These are phyloP conservation scores for Syrphus vitripennis DNA, from an alignment of 2,888 invertebrate species.

Conservation along the genomic window DNA sequence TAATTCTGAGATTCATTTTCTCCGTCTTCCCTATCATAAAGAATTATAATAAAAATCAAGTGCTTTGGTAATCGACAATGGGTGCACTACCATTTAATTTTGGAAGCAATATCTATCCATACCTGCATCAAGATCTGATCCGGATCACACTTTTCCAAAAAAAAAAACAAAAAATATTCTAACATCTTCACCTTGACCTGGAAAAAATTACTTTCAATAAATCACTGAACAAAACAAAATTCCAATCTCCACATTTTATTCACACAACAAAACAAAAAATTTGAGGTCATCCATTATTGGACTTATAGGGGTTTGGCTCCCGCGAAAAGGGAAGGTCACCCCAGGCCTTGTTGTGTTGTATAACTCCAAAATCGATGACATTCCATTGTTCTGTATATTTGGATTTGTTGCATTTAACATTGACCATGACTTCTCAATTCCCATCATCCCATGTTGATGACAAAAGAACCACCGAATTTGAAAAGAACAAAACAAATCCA, in stretches of 20 bases:
- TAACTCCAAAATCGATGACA: conserved; percentile 19
- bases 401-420: background rate
- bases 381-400: conserved; percentile 20
- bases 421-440: conserved; percentile 32
- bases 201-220: background rate
- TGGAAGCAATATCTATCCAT: no score
- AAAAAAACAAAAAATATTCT: no score
- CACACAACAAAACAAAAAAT: background rate
- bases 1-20: no score
- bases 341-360: background rate
- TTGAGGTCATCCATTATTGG: background rate
- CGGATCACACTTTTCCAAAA: no score
- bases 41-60: no score
- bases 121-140: no score
- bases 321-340: background rate
- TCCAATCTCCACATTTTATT: background rate
- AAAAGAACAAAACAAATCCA: background rate
- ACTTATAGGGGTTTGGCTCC: background rate
- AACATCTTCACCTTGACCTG: no score
- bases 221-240: background rate
- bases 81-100: no score
- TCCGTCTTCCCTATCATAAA: no score
- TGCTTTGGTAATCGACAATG: no score
- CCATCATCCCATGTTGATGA: conserved; percentile 4
- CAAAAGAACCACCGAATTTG: background rate